A percentile compares a stretch with the other conserved stretches of the same genome.
Conservation (phyloP, 2,888 invertebrate species). For the Leptinotarsa juncta region DNA sequence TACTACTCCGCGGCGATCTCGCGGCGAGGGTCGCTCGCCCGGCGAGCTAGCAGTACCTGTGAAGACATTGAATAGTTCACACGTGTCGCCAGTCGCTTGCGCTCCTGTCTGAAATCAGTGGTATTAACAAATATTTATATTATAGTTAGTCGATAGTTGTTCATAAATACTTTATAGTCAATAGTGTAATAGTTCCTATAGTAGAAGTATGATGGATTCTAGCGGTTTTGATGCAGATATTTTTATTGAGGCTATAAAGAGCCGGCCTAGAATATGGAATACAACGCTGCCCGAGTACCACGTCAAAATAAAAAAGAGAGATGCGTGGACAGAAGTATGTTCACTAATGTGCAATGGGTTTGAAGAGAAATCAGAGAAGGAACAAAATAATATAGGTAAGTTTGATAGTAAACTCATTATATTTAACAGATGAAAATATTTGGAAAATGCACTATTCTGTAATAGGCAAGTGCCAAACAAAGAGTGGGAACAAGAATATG, state of each 20-base stretch:
- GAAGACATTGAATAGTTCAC: constrained; percentile 4
- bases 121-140: background rate
- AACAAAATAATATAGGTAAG: constrained; percentile 19
- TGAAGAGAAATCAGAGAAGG: constrained; percentile 15
- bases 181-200: background rate
- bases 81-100: constrained; percentile 6
- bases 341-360: constrained; percentile 14
- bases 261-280: constrained; percentile 9
- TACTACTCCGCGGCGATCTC: constrained; percentile 10
- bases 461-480: background rate
- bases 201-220: constrained; percentile 8
- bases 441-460: background rate
- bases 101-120: constrained; percentile 5
- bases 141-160: background rate
- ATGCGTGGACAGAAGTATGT: constrained; percentile 16
- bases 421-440: constrained; percentile 9
- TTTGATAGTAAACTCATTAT: constrained; percentile 17
- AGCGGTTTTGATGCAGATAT: constrained; percentile 12
- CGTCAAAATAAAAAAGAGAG: constrained; percentile 6
- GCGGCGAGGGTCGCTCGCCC: constrained; percentile 8
- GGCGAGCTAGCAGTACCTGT: constrained; percentile 7
- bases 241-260: constrained; percentile 9
- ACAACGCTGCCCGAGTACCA: constrained; percentile 11
- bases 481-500: constrained; percentile 1
- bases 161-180: constrained; percentile 1